A percentile compares a stretch with the other conserved stretches of the same genome.
These are phyloP conservation scores for Chinchilla lanigera DNA, from an alignment of 2,113 vertebrate genomes.

Conservation along the genomic window DNA sequence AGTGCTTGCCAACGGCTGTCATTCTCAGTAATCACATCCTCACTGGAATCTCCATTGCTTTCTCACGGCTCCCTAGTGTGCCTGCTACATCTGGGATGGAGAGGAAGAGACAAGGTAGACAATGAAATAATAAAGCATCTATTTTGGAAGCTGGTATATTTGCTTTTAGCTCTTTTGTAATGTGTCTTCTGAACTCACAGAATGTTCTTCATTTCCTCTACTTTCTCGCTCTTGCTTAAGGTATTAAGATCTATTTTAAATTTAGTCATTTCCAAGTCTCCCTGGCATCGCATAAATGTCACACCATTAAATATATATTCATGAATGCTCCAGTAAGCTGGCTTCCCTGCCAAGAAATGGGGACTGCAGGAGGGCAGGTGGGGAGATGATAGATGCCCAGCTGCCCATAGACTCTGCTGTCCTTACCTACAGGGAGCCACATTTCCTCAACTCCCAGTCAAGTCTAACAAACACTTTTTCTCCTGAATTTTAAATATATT, in stretches of 20 bases:
- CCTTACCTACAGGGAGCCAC: not conserved
- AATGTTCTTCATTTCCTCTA: slow-evolving; percentile 24
- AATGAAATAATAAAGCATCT: not conserved
- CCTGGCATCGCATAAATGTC: slow-evolving; percentile 65
- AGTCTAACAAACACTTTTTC: slow-evolving; percentile 58
- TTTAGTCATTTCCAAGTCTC: slow-evolving; percentile 71
- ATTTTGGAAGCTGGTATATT: not conserved
- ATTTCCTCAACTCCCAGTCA: slow-evolving; percentile 38
- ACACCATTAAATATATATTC: slow-evolving; percentile 65
- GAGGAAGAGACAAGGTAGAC: not conserved
- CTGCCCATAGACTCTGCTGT: not conserved
- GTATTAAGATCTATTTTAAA: slow-evolving; percentile 75
- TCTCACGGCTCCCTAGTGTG: not conserved
- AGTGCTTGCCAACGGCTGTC: not conserved
- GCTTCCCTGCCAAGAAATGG: slow-evolving; percentile 28
- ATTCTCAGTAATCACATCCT: not conserved
- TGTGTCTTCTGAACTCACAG: slow-evolving; percentile 19
- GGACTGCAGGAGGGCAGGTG: slow-evolving; percentile 28
- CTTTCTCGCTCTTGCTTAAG: slow-evolving; percentile 53
- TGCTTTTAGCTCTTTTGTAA: slow-evolving; percentile 21
- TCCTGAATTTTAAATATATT: slow-evolving; percentile 31
- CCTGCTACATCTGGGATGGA: not conserved
- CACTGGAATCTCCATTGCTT: not conserved
- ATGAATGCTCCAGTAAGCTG: slow-evolving; percentile 42
- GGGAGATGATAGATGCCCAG: not conserved